Base-by-base conservation (phyloP, 1,140 invertebrate species). In the Pollicipes pollicipes region DNA sequence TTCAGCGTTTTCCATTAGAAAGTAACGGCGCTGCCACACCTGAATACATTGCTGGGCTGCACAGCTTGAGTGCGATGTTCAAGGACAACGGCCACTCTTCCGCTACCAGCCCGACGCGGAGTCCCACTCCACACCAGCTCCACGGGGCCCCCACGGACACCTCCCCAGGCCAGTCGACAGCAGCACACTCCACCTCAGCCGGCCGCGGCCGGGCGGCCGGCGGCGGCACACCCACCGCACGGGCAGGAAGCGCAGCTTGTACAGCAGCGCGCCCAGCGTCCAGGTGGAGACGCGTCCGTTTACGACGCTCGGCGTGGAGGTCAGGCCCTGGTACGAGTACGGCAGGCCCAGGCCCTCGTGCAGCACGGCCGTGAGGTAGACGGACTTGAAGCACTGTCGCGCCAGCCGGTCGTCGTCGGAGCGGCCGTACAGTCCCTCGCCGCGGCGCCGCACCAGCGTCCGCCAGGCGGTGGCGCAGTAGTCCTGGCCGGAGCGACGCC, bases 311-410 rank as follows among this genome's bases (percentile, higher is more conserved):
- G 79, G 78, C 16, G 83, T 80, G n/a, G 76, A 77, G 70, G 77
- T 73, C 64, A 85, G 78, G 45, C 80, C 74, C n/a, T 76, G 75
- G 71, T 80, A 81, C 21, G 70, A 74, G 70, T 76, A 74, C 8
- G 82, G 80, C 68, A 85, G 82, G n/a, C 76, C 74, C n/a, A 85
- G 80, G 24, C 84, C 84, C 70, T 81, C 76, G 75, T 85, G 84
- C 27, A 85, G 76, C 30, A 83, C 78, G n/a, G 78, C 77, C 21
- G 77, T 76, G 70, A 85, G 78, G 84, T 84, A 85, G 0, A 83
- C 82, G 27, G 82, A 79, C 75, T 85, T 85, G 75, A 85, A 85
- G 77, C 84, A 85, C 73, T 85, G 79, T 58, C 77, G 75, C 69
- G 76, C 77, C 30, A 85, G 76, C 70, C 83, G 74, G 67, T 79